Evolutionary conservation across 2,113 vertebrate genomes (phyloP), one percentile per base, ranked within the genome.

Genomic region (Prietella phreatophila): DNA sequence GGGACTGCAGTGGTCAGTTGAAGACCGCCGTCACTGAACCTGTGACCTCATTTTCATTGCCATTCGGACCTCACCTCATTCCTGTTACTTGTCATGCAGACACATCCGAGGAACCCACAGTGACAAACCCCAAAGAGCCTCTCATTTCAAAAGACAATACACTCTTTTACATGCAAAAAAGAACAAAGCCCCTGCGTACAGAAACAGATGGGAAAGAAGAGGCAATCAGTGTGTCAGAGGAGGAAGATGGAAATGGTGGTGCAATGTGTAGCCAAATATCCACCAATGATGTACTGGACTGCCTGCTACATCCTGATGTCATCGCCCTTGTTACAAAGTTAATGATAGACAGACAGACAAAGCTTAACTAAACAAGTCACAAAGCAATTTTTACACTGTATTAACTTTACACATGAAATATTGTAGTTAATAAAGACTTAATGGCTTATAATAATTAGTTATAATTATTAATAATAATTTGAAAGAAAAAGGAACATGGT

Each of bases 281-380:
- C 78, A 99, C 97, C 67, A 96, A 98, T 85, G 96, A 98, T 90
- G 91, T 99, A 91, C 91, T 99, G 25, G 96, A 97, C 91, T 98
- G 97, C 89, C 92, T 99, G 92, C 89, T 98, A 89, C 96, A 98
- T 93, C 98, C 98, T 0, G 94, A 92, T 20, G 93, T 99, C 88
- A 95, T 97, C 63, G 87, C 88, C 75, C 91, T 94, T 36, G 96
- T 98, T 87, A 94, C 97, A 58, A 92, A 87, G 91, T 96, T 99
- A 73, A 90, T 99, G 76, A 53, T 99, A 93, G 92, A 96, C 85
- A 95, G 94, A 88, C 93, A 89, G 47, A 85, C 63, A 85, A 89
- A 91, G 75, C 83, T 84, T 58, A 5, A 42, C 60, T 76, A n/a
- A 55, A 65, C 78, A 61, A 87, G 53, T 79, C 25, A 53, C 10